These are phyloP conservation scores for Clivina fossor DNA, from an alignment of 2,888 invertebrate genomes.

Conservation along the genomic window DNA sequence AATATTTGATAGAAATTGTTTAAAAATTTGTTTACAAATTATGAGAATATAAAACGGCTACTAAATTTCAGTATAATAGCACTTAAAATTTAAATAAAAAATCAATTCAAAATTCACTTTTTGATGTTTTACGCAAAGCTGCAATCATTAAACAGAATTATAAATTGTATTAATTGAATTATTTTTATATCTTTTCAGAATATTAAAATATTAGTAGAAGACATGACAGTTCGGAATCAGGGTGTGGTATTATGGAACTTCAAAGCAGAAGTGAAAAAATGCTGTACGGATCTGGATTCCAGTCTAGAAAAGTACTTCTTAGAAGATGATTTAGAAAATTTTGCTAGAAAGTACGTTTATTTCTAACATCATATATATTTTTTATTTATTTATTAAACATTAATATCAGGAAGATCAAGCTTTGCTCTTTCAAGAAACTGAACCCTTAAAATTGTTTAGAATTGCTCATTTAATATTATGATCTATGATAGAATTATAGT, in stretches of 20 bases:
- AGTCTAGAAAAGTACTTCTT: slow-evolving; percentile 26
- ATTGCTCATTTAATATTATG: background rate
- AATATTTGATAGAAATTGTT: too few relatives aligned
- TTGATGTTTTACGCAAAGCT: too few relatives aligned
- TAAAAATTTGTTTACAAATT: too few relatives aligned
- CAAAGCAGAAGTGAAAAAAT: slow-evolving; percentile 40
- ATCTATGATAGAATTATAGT: background rate
- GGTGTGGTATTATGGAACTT: slow-evolving; percentile 58
- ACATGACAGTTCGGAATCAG: slow-evolving; percentile 56
- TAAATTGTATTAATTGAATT: too few relatives aligned
- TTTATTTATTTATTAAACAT: too few relatives aligned
- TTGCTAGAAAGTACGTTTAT: slow-evolving; percentile 25
- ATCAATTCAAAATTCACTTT: too few relatives aligned
- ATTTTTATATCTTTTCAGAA: slow-evolving; percentile 58
- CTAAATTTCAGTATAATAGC: too few relatives aligned
- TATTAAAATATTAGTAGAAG: slow-evolving; percentile 57
- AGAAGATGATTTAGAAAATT: slow-evolving; percentile 30
- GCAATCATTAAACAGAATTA: too few relatives aligned
- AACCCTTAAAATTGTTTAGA: background rate
- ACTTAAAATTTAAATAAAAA: too few relatives aligned
- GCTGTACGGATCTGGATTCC: slow-evolving; percentile 24
- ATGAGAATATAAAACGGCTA: too few relatives aligned
- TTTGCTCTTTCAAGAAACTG: background rate
- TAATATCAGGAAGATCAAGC: too few relatives aligned
- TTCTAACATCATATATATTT: background rate